These are phyloP conservation scores for Apotomis capreana DNA, from an alignment of 2,888 invertebrate species.

Conservation along the genomic window DNA sequence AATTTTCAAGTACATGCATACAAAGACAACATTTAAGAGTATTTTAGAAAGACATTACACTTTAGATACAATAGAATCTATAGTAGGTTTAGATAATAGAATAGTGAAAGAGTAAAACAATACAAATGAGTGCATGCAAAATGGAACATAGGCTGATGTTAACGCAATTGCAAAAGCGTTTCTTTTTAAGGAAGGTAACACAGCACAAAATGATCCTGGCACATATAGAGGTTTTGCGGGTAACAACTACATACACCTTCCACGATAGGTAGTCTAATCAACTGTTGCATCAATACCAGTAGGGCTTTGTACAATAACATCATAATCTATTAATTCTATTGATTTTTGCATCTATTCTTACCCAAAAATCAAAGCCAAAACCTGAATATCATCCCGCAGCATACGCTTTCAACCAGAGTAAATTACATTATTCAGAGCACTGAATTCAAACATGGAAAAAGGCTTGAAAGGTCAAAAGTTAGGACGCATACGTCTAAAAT, in stretches of 20 bases:
- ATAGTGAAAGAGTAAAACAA: slow-evolving; percentile 15
- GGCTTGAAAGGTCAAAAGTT: no score
- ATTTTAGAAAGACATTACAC: neutral
- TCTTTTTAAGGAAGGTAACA: neutral
- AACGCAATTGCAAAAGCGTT: slow-evolving; percentile 20
- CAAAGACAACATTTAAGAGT: neutral
- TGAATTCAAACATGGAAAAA: no score
- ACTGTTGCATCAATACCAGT: no score
- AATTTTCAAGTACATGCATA: slow-evolving; percentile 12
- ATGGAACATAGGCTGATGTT: slow-evolving; percentile 16
- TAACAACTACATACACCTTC: slow-evolving; percentile 3
- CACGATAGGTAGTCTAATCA: neutral
- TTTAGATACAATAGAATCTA: neutral
- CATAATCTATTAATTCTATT: neutral
- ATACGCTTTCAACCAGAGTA: no score
- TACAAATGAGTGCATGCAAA: slow-evolving; percentile 17
- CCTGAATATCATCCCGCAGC: no score
- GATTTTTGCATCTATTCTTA: no score
- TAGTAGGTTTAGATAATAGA: neutral
- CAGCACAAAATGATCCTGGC: slow-evolving; percentile 4
- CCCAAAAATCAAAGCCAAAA: no score
- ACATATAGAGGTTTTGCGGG: neutral
- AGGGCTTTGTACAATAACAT: neutral
- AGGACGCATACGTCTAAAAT: no score
- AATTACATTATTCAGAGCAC: no score